These are phyloP conservation scores for Zalophus californianus DNA, from an alignment of 2,797 vertebrate species.

Conservation along the genomic window DNA sequence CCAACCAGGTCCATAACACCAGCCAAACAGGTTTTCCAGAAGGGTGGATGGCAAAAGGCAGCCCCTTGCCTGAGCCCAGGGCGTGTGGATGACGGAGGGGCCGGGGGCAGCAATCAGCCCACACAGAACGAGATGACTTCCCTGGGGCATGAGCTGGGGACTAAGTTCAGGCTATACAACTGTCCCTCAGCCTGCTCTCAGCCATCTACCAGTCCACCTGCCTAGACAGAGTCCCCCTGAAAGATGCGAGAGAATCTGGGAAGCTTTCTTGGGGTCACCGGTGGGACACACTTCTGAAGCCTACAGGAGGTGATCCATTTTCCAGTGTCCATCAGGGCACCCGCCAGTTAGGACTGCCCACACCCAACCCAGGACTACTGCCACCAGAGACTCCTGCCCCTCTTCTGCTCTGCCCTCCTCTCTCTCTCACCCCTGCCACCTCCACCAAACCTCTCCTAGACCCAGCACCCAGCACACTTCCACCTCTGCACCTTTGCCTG, in stretches of 20 bases:
- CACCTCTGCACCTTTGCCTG: accelerated
- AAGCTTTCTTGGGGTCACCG: neutral
- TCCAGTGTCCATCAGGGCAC: neutral
- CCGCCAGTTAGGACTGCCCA: accelerated
- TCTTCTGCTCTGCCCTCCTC: neutral
- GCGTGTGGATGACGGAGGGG: accelerated
- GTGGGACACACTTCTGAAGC: neutral
- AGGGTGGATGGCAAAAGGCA: neutral
- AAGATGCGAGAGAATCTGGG: accelerated
- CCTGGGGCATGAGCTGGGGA: accelerated
- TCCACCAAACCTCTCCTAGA: neutral
- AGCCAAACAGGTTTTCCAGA: too few relatives aligned
- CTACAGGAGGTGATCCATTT: neutral
- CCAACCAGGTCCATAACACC: accelerated
- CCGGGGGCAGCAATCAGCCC: neutral
- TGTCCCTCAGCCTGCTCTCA: neutral
- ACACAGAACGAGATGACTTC: neutral
- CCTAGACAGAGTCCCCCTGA: accelerated
- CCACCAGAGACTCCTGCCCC: neutral
- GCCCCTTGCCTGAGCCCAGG: neutral
- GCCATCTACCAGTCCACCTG: neutral
- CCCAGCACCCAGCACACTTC: neutral
- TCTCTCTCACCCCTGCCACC: too few relatives aligned
- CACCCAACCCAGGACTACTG: neutral
- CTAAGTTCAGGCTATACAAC: neutral